These are phyloP conservation scores for Aphis craccivora DNA, from an alignment of 1,140 invertebrate genomes.

Conservation along the genomic window DNA sequence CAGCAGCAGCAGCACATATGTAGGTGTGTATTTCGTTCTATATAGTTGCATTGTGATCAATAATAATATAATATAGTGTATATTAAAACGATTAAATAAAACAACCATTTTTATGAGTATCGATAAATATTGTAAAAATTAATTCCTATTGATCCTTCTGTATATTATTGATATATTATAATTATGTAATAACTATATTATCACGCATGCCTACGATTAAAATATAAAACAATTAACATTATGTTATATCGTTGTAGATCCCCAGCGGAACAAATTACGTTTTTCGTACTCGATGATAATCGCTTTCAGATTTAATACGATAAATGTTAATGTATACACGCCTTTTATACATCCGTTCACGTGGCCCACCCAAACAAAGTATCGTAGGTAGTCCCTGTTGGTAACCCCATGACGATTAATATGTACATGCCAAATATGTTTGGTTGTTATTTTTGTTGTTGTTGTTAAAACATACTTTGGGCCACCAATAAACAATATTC, in stretches of 20 bases:
- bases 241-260: not conserved
- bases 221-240: not conserved
- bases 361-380: not conserved
- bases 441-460: not conserved
- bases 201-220: not conserved
- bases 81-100: not conserved
- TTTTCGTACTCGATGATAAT: not conserved
- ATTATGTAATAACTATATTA: not conserved
- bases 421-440: not conserved
- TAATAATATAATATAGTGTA: too few species aligned
- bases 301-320: not conserved
- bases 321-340: not conserved
- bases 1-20: too few species aligned
- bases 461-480: not conserved
- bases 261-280: not conserved
- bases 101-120: not conserved
- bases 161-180: not conserved
- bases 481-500: not conserved
- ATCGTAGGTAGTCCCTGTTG: not conserved
- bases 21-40: too few species aligned
- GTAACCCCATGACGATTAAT: not conserved
- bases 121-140: not conserved
- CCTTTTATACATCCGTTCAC: slow-evolving; percentile 7
- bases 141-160: not conserved
- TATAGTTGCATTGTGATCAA: too few species aligned